These are phyloP conservation scores for Crocodylus rhombifer DNA, from an alignment of 2,797 vertebrate species.

Conservation along the genomic window DNA sequence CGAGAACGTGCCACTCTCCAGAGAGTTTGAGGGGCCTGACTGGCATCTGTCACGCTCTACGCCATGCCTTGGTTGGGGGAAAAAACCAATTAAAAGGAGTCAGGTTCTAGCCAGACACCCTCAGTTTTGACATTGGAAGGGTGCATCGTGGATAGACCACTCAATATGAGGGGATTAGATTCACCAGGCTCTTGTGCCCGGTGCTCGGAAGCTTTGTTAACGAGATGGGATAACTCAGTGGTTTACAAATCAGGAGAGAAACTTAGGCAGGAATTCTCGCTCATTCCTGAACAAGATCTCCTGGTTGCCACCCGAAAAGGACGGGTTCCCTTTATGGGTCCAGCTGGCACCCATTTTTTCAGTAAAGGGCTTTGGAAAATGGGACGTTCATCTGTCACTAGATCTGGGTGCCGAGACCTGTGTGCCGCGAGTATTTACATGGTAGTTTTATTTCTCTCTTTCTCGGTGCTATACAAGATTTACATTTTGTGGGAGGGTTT, in stretches of 20 bases:
- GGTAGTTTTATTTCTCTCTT: constrained; percentile 12
- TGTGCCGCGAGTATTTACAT: constrained; percentile 66
- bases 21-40: not conserved
- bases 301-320: constrained; percentile 61
- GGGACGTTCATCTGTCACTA: constrained; percentile 50
- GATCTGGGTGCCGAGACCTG: constrained; percentile 48
- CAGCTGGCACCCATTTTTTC: constrained; percentile 41
- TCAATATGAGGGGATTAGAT: constrained; percentile 77
- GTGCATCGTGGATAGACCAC: constrained; percentile 71
- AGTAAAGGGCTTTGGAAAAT: constrained; percentile 71
- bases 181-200: constrained; percentile 74
- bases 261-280: constrained; percentile 62
- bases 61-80: constrained; percentile 41
- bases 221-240: constrained; percentile 70
- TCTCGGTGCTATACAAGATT: constrained; percentile 72
- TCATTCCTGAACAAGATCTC: constrained; percentile 61
- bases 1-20: constrained; percentile 4
- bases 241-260: constrained; percentile 60
- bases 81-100: not conserved
- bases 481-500: constrained; percentile 9
- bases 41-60: not conserved
- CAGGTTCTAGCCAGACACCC: constrained; percentile 34
- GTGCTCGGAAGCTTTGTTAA: constrained; percentile 58
- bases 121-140: constrained; percentile 61
- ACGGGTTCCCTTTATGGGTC: not conserved